A percentile compares a stretch with the other conserved stretches of the same genome.
phyloP scores from a whole-genome alignment of 2,113 vertebrate genomes.

The Oncorhynchus tshawytscha region DNA sequence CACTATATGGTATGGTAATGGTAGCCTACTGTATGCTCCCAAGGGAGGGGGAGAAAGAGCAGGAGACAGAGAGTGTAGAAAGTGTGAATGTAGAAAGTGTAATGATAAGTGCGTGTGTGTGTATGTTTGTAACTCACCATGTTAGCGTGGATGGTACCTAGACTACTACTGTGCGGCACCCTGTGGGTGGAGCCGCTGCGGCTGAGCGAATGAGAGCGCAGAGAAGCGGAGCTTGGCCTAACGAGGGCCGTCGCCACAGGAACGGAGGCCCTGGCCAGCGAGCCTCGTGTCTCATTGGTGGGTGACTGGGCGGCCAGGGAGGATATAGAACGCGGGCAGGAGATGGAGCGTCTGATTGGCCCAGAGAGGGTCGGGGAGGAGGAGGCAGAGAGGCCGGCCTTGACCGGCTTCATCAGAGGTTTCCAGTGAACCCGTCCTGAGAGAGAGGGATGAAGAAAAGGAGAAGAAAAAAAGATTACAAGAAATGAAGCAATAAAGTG shows the following conservation, averaged over 20 bases:
- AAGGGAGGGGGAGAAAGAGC: not conserved
- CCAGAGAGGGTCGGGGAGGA: conserved; percentile 67
- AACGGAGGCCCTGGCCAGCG: conserved; percentile 75
- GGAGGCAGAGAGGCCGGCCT: conserved; percentile 64
- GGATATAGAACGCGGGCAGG: conserved; percentile 94
- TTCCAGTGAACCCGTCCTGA: conserved; percentile 78
- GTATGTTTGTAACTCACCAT: conserved; percentile 76
- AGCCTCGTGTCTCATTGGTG: conserved; percentile 72
- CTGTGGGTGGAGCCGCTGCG: conserved; percentile 80
- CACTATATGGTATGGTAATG: not conserved
- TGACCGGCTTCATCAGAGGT: conserved; percentile 69
- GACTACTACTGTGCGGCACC: conserved; percentile 76
- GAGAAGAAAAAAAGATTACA: not conserved
- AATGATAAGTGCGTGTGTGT: not conserved
- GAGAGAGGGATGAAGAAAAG: conserved; percentile 10
- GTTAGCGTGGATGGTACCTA: conserved; percentile 75
- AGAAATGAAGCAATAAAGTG: not conserved
- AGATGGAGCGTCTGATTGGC: conserved; percentile 90
- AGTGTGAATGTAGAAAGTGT: not conserved
- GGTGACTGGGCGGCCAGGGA: conserved; percentile 76
- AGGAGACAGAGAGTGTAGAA: not conserved
- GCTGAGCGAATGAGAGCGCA: conserved; percentile 89
- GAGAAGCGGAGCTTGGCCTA: conserved; percentile 72
- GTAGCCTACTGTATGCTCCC: not conserved
- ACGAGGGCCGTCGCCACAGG: conserved; percentile 74